Percentiles rank a stretch among this genome's conserved stretches.
Conservation (phyloP, 2,797 vertebrate species). For the Tamandua tetradactyla region DNA sequence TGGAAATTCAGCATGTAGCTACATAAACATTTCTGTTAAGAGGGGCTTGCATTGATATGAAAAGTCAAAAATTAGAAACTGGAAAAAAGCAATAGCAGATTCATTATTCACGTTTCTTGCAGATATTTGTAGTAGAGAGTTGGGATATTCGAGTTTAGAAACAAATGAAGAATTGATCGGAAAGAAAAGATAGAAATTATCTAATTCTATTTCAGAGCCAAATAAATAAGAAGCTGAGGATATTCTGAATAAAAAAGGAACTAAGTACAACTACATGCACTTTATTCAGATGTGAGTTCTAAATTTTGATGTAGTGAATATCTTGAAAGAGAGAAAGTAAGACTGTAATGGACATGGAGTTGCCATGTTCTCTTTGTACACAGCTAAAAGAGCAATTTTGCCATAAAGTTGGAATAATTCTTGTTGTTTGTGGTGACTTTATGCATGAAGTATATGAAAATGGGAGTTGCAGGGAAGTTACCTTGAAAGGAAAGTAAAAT, state of each 20-base stretch:
- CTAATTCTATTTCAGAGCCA: not conserved
- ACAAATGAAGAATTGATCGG: not conserved
- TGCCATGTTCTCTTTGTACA: not conserved
- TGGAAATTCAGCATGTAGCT: not conserved
- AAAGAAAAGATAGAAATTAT: not conserved
- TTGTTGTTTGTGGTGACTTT: slow-evolving; percentile 38
- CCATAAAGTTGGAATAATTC: not conserved
- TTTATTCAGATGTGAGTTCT: not conserved
- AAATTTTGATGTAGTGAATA: not conserved
- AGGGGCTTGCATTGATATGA: not conserved
- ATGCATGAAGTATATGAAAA: slow-evolving; percentile 14
- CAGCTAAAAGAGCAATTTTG: slow-evolving; percentile 28
- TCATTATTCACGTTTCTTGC: not conserved
- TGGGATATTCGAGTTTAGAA: not conserved
- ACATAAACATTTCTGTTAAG: not conserved
- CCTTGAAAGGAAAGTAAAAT: not conserved
- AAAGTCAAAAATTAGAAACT: slow-evolving; percentile 35
- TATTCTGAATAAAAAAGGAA: not conserved
- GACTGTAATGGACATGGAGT: not conserved
- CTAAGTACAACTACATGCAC: not conserved
- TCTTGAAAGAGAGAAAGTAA: not conserved
- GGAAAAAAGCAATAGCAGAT: not conserved
- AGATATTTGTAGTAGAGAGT: not conserved
- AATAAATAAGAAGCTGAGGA: not conserved
- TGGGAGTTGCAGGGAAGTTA: not conserved